Conservation (phyloP, 1,140 invertebrate genomes). For the Rhagoletis pomonella region DNA sequence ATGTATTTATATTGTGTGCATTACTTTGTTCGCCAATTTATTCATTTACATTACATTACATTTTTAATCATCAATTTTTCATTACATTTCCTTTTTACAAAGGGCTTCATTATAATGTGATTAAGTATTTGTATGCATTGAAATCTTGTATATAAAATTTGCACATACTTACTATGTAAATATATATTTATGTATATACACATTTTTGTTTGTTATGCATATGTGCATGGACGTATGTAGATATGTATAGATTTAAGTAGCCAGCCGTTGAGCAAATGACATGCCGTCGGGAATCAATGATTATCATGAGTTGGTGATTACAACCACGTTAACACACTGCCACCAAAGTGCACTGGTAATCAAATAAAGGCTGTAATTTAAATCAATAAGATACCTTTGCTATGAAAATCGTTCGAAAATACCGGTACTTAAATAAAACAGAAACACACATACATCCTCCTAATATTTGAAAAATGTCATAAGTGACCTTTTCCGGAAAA, state of each 20-base stretch:
- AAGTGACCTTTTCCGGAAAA: no score
- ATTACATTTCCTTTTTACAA: slow-evolving; percentile 21
- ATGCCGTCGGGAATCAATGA: neutral
- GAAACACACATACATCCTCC: no score
- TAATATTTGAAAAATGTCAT: no score
- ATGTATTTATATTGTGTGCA: neutral
- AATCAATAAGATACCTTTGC: slow-evolving; percentile 30
- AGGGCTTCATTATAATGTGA: slow-evolving; percentile 24
- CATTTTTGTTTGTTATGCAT: neutral
- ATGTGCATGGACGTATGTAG: neutral
- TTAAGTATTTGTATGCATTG: slow-evolving; percentile 30
- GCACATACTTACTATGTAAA: neutral
- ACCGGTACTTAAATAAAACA: neutral
- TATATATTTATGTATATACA: neutral
- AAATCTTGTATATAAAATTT: neutral
- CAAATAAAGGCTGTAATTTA: slow-evolving; percentile 25
- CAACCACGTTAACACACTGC: neutral
- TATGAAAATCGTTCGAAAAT: neutral
- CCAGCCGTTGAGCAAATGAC: neutral
- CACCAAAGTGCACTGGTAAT: neutral
- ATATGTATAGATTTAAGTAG: neutral
- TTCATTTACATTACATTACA: slow-evolving; percentile 18
- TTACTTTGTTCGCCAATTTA: neutral
- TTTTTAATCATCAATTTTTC: slow-evolving; percentile 40
- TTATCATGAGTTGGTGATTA: slow-evolving; percentile 14